Conservation (phyloP, 2,797 vertebrate genomes). For the Allobates femoralis region DNA sequence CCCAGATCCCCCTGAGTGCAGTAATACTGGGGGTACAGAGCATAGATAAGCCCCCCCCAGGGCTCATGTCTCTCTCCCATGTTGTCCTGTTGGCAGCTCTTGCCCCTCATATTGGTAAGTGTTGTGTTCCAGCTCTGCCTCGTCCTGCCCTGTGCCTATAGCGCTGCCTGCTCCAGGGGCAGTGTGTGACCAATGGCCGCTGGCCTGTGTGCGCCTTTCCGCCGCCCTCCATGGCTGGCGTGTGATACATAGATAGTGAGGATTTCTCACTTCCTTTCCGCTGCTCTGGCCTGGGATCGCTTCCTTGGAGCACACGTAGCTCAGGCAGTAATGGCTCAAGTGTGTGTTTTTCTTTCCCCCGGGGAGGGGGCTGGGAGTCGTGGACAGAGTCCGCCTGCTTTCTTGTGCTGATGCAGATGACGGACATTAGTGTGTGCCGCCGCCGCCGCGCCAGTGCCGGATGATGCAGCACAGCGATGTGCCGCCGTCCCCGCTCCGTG, state of each 20-base stretch:
- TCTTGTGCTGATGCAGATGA: constrained; percentile 60
- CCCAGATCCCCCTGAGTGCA: no score
- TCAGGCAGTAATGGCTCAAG: constrained; percentile 56
- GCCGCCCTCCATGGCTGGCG: not conserved
- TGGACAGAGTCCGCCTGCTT: constrained; percentile 61
- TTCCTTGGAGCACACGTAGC: constrained; percentile 44
- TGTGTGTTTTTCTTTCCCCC: constrained; percentile 49
- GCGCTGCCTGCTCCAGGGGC: no score
- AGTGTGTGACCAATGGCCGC: not conserved
- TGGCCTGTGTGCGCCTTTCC: not conserved
- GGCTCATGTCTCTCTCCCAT: no score
- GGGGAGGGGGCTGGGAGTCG: constrained; percentile 55
- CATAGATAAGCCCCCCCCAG: no score
- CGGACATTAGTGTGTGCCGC: not conserved
- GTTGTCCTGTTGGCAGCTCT: no score
- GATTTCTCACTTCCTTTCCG: constrained; percentile 21
- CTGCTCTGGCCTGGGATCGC: constrained; percentile 34
- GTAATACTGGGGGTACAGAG: no score
- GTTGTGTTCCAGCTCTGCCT: no score
- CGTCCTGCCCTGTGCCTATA: not conserved
- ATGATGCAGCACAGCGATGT: not conserved
- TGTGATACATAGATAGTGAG: not conserved
- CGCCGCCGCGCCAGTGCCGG: no score
- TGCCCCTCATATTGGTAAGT: no score
- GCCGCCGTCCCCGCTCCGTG: not conserved